These are phyloP conservation scores for Antedon mediterranea DNA, from an alignment of 53 echinoderm and acorn worm species.

Conservation along the genomic window DNA sequence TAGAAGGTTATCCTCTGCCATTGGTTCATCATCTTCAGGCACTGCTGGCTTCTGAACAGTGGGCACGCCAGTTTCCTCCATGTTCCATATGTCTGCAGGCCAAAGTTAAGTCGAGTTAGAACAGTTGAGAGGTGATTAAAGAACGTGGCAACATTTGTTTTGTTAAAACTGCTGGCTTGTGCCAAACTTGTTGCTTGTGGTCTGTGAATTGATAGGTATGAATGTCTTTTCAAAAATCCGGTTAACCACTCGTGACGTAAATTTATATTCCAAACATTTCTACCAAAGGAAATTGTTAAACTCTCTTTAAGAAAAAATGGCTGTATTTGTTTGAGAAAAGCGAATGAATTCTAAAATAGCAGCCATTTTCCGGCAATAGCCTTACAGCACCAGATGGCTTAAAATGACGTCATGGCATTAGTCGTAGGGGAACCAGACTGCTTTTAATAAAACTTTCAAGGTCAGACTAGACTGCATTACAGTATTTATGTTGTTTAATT, in stretches of 20 bases:
- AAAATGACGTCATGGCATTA: background rate
- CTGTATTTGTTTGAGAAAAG: background rate
- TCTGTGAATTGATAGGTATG: slow-evolving; percentile 10
- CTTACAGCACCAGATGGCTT: too few species aligned
- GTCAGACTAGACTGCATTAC: background rate
- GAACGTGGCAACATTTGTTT: slow-evolving; percentile 1
- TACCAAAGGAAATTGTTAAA: too few species aligned
- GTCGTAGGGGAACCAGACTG: background rate
- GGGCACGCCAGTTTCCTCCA: slow-evolving; percentile 20
- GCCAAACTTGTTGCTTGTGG: slow-evolving; percentile 16
- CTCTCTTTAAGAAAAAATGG: background rate
- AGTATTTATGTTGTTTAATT: background rate
- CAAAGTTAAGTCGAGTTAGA: slow-evolving; percentile 6
- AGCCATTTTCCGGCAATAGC: background rate
- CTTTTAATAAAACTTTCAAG: background rate
- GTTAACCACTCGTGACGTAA: background rate
- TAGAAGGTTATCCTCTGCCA: too few species aligned
- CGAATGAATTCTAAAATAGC: background rate
- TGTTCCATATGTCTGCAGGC: slow-evolving; percentile 14
- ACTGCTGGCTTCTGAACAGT: slow-evolving; percentile 24
- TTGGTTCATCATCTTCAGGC: too few species aligned
- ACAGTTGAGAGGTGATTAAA: slow-evolving; percentile 11
- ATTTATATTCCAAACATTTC: too few species aligned
- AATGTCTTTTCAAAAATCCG: slow-evolving; percentile 3
- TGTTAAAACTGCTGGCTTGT: slow-evolving; percentile 12